Percentiles rank a stretch among this genome's conserved stretches.
Evolutionary conservation across 2,113 vertebrate genomes (phyloP).

Genomic region (Microcebus murinus): DNA sequence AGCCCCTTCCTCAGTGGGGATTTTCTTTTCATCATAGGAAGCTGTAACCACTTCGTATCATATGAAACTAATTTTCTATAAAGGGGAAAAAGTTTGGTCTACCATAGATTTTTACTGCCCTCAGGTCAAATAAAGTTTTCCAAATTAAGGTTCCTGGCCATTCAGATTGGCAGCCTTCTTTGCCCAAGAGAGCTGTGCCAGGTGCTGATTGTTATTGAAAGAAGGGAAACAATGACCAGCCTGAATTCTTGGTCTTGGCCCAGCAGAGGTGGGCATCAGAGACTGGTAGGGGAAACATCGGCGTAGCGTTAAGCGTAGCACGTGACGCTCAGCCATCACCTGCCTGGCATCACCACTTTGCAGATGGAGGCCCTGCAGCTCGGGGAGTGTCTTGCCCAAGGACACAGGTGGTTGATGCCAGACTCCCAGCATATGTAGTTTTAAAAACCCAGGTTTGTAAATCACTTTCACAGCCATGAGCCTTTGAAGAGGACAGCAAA

Average conservation of each 20-base stretch:
- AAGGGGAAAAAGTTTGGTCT: background rate
- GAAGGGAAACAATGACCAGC: background rate
- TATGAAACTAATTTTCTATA: background rate
- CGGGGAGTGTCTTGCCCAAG: background rate
- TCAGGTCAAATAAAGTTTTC: background rate
- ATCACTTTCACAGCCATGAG: background rate
- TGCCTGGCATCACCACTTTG: background rate
- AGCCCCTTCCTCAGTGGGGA: rapidly evolving
- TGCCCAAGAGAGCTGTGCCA: rapidly evolving
- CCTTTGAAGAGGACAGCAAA: background rate
- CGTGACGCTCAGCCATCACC: rapidly evolving
- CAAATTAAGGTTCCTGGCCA: rapidly evolving
- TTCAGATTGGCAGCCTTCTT: background rate
- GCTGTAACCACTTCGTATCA: background rate
- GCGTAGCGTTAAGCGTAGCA: rapidly evolving
- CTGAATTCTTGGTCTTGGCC: rapidly evolving
- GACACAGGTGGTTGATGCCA: rapidly evolving
- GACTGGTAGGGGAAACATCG: rapidly evolving
- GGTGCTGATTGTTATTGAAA: rapidly evolving
- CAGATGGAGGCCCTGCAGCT: background rate
- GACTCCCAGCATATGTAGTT: rapidly evolving
- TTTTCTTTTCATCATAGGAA: background rate
- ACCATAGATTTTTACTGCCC: rapidly evolving
- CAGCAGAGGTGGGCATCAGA: rapidly evolving
- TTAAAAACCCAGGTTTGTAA: background rate